Conservation (phyloP, 2,113 vertebrate species). For the Anser cygnoides region DNA sequence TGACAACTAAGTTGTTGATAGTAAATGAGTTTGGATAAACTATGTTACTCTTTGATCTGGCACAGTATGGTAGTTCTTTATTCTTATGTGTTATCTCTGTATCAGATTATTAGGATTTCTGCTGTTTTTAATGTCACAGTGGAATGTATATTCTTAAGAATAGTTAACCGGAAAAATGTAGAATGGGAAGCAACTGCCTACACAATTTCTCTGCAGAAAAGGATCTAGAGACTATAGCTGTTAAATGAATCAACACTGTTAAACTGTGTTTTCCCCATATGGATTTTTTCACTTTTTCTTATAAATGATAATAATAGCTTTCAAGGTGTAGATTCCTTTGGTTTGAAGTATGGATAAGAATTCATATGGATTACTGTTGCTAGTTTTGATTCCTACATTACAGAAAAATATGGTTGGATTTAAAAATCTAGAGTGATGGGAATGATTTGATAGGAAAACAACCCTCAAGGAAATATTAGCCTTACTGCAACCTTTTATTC, state of each 20-base stretch:
- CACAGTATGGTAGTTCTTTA: neutral
- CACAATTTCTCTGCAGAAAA: neutral
- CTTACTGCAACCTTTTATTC: neutral
- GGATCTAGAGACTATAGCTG: neutral
- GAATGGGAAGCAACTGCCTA: neutral
- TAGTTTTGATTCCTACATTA: neutral
- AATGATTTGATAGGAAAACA: neutral
- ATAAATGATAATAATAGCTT: neutral
- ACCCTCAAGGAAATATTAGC: neutral
- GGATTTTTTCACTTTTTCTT: neutral
- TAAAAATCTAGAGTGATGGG: neutral
- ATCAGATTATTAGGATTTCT: neutral
- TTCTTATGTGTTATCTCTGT: neutral
- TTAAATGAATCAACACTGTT: neutral
- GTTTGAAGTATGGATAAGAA: neutral
- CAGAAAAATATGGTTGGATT: neutral
- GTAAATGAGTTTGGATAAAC: neutral
- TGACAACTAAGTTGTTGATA: neutral
- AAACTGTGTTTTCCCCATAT: neutral
- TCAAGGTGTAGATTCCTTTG: neutral
- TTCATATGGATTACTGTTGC: neutral
- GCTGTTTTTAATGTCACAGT: neutral
- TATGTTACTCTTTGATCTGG: neutral
- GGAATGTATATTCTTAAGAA: neutral
- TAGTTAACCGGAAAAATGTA: neutral